Conservation (phyloP, 2,113 vertebrate species). For the Chaetodon trifascialis region DNA sequence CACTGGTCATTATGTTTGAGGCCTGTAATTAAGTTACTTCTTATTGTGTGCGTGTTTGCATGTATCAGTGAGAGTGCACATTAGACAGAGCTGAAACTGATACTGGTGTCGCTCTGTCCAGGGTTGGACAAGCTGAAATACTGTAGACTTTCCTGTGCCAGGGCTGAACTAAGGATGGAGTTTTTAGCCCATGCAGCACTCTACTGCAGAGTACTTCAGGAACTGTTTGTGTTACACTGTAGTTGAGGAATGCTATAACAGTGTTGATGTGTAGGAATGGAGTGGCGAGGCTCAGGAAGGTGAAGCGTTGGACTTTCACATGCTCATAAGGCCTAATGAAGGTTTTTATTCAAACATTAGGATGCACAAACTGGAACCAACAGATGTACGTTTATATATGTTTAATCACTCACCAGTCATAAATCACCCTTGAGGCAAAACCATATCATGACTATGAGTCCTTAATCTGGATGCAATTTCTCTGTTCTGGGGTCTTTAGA, state of each 20-base stretch:
- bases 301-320: neutral
- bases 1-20: no score
- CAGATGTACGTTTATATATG: neutral
- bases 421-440: no score
- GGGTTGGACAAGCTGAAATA: no score
- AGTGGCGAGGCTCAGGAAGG: neutral
- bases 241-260: neutral
- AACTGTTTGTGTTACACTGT: neutral
- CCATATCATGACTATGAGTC: no score
- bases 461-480: neutral
- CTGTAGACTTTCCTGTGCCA: no score
- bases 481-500: neutral
- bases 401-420: neutral
- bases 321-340: neutral
- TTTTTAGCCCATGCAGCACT: no score
- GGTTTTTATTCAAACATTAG: neutral
- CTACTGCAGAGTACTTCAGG: conserved; percentile 5
- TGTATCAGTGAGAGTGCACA: no score
- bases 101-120: no score
- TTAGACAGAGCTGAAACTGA: no score
- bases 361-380: neutral
- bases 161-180: no score
- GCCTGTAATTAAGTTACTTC: no score
- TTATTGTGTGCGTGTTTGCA: no score
- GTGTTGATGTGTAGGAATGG: conserved; percentile 3